phyloP scores from a whole-genome alignment of 2,113 vertebrate species.

The Tragelaphus strepsiceros region DNA sequence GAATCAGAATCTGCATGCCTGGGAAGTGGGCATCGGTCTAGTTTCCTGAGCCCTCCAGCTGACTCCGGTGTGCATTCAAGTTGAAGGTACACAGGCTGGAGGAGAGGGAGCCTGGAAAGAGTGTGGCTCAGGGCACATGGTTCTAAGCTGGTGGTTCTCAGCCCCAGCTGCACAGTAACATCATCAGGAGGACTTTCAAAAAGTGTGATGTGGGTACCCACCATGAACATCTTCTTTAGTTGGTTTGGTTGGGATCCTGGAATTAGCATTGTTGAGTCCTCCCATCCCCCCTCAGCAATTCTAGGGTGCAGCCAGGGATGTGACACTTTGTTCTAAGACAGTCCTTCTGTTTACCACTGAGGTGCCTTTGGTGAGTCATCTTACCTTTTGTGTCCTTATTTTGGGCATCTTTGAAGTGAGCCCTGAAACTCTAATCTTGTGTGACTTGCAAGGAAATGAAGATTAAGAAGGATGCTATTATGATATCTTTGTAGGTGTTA shows the following conservation, averaged over 20 bases:
- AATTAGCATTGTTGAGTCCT: background rate
- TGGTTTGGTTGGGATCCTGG: background rate
- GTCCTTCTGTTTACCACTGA: background rate
- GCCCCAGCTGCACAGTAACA: too few species aligned
- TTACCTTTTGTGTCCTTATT: background rate
- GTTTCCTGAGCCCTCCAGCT: background rate
- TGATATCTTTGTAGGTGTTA: background rate
- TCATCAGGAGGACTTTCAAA: background rate
- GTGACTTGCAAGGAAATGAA: background rate
- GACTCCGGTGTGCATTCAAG: too few species aligned
- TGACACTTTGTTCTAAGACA: background rate
- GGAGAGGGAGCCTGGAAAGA: background rate
- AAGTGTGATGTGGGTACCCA: background rate
- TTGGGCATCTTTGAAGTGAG: background rate
- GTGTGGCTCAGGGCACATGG: background rate
- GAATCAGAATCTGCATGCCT: background rate
- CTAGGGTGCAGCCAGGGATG: background rate
- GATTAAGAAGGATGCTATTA: background rate
- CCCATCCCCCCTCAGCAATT: background rate
- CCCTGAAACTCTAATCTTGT: background rate
- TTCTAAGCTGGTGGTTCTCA: background rate
- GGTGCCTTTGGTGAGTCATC: background rate
- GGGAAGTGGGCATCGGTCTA: fast-evolving
- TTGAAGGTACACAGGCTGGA: background rate
- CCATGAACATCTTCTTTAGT: background rate